Evolutionary conservation across 2,113 vertebrate genomes (phyloP).

Genomic region (Thalassarche chlororhynchos): DNA sequence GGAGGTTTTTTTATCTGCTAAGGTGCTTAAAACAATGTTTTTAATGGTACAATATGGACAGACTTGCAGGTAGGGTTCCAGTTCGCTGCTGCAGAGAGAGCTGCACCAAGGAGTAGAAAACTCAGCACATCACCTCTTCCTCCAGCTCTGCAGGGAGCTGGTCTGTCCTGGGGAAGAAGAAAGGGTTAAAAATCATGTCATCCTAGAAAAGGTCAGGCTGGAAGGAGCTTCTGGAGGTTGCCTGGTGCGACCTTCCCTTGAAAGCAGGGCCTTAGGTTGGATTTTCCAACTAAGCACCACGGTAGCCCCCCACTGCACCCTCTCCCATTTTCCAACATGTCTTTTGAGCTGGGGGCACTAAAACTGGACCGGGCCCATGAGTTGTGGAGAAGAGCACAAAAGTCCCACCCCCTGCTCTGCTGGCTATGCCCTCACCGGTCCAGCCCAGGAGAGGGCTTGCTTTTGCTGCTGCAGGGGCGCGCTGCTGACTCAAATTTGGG

Average conservation of each 20-base stretch:
- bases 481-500: neutral
- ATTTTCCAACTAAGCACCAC: neutral
- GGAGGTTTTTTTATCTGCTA: neutral
- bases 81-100: neutral
- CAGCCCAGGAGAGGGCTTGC: neutral
- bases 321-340: neutral
- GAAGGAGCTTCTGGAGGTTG: neutral
- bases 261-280: neutral
- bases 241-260: neutral
- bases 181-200: neutral
- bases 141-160: neutral
- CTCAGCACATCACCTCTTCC: neutral
- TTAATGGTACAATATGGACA: neutral
- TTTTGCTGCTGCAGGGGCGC: neutral
- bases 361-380: neutral
- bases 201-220: neutral
- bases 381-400: neutral
- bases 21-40: neutral
- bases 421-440: accelerated
- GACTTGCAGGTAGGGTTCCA: neutral
- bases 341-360: neutral
- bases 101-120: neutral
- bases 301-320: neutral
- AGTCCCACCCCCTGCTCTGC: neutral
- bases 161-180: neutral